phyloP scores from a whole-genome alignment of 1,140 invertebrate species.

The Anastrepha ludens region DNA sequence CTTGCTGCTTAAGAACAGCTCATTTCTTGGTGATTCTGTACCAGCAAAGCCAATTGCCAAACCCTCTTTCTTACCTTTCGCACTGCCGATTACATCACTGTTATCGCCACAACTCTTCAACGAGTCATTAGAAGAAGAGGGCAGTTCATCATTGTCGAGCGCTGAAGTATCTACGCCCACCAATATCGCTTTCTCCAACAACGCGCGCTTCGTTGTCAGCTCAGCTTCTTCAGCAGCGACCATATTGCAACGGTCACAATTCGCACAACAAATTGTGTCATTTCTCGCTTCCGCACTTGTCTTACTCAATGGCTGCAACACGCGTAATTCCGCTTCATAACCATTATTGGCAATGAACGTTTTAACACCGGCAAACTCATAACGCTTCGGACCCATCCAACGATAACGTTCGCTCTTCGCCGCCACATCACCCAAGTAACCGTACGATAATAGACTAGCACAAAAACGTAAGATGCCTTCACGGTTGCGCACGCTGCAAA shows the following conservation, averaged over 20 bases:
- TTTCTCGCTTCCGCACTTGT: constrained; percentile 3
- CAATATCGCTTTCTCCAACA: constrained; percentile 3
- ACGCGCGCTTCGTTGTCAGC: not conserved
- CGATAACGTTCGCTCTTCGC: constrained; percentile 88
- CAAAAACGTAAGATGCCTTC: constrained; percentile 82
- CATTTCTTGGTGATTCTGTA: too few species aligned
- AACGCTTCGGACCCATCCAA: constrained; percentile 92
- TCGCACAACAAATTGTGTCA: constrained; percentile 67
- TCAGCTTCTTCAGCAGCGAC: constrained; percentile 30
- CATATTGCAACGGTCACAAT: constrained; percentile 67
- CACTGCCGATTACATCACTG: not conserved
- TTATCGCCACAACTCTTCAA: not conserved
- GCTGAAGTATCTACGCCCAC: not conserved
- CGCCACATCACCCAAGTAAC: constrained; percentile 91
- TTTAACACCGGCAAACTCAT: constrained; percentile 88
- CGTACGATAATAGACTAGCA: constrained; percentile 89
- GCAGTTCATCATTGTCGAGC: constrained; percentile 10
- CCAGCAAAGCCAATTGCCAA: not conserved
- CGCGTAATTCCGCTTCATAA: constrained; percentile 80
- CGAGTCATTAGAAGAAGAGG: constrained; percentile 47
- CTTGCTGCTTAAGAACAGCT: not conserved
- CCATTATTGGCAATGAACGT: constrained; percentile 82
- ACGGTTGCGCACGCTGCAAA: constrained; percentile 85
- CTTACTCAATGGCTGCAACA: constrained; percentile 57
- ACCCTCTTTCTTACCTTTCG: not conserved